A percentile compares a stretch with the other conserved stretches of the same genome.
Evolutionary conservation across 2,797 vertebrate species (phyloP).

Genomic region (Pogoniulus pusillus): DNA sequence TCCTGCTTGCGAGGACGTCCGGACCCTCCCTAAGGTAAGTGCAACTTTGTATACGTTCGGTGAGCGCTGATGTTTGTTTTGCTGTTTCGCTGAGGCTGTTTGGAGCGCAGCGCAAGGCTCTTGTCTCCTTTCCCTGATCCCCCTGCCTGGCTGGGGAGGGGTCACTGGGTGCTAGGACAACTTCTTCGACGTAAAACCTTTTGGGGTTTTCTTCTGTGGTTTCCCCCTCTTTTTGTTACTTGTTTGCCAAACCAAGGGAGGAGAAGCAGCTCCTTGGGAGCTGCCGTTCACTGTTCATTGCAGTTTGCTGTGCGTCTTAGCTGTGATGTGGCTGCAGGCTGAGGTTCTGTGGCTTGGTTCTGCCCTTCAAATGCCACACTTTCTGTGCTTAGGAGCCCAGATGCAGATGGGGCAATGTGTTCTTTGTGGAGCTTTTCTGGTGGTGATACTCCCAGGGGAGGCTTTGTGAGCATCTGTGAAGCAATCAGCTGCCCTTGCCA

Average conservation of each 20-base stretch:
- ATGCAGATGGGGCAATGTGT: not conserved
- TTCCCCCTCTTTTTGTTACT: not conserved
- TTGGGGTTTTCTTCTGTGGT: not conserved
- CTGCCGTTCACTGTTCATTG: not conserved
- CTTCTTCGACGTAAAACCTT: not conserved
- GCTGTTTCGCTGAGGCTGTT: too few relatives aligned
- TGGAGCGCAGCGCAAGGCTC: too few relatives aligned
- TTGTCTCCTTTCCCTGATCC: too few relatives aligned
- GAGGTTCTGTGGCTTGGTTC: not conserved
- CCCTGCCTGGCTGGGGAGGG: too few relatives aligned
- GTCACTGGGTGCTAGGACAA: too few relatives aligned
- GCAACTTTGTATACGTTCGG: too few relatives aligned
- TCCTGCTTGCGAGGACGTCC: too few relatives aligned
- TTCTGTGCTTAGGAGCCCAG: not conserved
- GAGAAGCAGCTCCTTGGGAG: not conserved
- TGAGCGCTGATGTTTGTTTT: too few relatives aligned
- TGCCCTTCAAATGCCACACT: not conserved
- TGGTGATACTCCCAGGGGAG: not conserved
- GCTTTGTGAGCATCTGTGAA: not conserved
- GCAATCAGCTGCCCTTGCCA: not conserved
- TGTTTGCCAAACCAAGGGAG: not conserved
- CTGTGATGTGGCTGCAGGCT: fast-evolving
- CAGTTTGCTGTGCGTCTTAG: not conserved
- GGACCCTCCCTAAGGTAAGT: too few relatives aligned
- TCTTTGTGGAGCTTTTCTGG: not conserved